phyloP scores from a whole-genome alignment of 2,888 invertebrate species.

The Esperia sulphurella region DNA sequence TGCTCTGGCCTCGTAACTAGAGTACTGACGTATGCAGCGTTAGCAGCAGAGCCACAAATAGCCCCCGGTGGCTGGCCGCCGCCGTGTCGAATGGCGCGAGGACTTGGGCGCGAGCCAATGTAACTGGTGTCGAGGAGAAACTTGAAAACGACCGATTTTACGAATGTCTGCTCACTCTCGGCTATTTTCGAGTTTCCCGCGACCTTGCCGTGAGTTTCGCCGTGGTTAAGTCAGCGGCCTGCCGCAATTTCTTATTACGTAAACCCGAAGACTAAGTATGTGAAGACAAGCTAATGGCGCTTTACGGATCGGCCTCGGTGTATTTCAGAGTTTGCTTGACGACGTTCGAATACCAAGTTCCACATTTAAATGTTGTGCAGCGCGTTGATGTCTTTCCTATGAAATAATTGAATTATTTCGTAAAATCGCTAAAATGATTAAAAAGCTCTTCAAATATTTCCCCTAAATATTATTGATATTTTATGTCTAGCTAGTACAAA shows the following conservation, averaged over 20 bases:
- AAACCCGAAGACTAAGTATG: slow-evolving; percentile 26
- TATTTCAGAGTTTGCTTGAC: slow-evolving; percentile 13
- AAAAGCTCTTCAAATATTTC: no score
- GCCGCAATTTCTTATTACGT: slow-evolving; percentile 55
- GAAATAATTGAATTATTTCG: no score
- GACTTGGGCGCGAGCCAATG: slow-evolving; percentile 60
- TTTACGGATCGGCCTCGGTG: slow-evolving; percentile 15
- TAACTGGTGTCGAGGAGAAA: slow-evolving; percentile 51
- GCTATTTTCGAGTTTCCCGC: slow-evolving; percentile 66
- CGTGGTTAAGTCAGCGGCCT: slow-evolving; percentile 55
- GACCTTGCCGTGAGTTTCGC: slow-evolving; percentile 65
- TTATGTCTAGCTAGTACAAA: no score
- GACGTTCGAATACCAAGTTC: background rate
- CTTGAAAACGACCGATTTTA: slow-evolving; percentile 70
- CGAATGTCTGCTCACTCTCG: slow-evolving; percentile 63
- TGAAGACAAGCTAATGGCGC: slow-evolving; percentile 22
- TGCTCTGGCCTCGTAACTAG: slow-evolving; percentile 65
- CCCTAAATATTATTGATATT: no score
- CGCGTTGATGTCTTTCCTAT: no score
- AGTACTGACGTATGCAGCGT: slow-evolving; percentile 66
- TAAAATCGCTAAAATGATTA: no score
- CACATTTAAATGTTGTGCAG: background rate
- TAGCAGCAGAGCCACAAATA: slow-evolving; percentile 67
- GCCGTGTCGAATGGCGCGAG: slow-evolving; percentile 62
- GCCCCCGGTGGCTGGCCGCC: slow-evolving; percentile 58